Percentiles rank a stretch among this genome's conserved stretches.
Evolutionary conservation across 2,797 vertebrate genomes (phyloP).

Genomic region (Anguilla pacifica): DNA sequence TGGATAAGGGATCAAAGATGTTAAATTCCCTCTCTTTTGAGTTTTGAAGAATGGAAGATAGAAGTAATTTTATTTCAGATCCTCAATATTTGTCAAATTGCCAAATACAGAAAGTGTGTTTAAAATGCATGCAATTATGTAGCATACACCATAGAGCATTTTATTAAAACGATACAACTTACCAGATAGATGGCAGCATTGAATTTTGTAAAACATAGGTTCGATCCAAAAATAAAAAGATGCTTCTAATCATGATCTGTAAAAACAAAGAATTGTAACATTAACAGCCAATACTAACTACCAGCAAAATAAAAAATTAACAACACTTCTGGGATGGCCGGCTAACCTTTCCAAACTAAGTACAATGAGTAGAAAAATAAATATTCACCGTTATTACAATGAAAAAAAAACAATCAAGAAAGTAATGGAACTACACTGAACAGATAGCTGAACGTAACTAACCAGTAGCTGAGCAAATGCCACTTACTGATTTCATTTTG

Average conservation of each 20-base stretch:
- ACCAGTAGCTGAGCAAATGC: neutral
- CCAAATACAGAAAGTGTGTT: neutral
- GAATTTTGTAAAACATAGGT: conserved; percentile 99
- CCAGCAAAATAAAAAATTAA: neutral
- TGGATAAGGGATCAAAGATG: neutral
- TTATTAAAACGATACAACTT: conserved; percentile 58
- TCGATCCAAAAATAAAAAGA: conserved; percentile 99
- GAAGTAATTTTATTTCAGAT: neutral
- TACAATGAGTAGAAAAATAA: neutral
- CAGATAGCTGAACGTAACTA: neutral
- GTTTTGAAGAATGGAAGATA: neutral
- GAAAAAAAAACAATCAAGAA: neutral
- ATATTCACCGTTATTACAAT: neutral
- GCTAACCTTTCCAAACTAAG: neutral
- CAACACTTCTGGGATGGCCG: neutral
- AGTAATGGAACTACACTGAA: neutral
- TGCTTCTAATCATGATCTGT: conserved; percentile 95
- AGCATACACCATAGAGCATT: neutral
- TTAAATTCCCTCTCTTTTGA: neutral
- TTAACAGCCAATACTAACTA: neutral
- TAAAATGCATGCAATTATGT: neutral
- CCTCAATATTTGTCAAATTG: neutral
- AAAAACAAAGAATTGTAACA: conserved; percentile 42
- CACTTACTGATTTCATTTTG: neutral
- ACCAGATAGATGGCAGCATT: conserved; percentile 99